phyloP scores from a whole-genome alignment of 2,113 vertebrate species.

The Willisornis vidua region DNA sequence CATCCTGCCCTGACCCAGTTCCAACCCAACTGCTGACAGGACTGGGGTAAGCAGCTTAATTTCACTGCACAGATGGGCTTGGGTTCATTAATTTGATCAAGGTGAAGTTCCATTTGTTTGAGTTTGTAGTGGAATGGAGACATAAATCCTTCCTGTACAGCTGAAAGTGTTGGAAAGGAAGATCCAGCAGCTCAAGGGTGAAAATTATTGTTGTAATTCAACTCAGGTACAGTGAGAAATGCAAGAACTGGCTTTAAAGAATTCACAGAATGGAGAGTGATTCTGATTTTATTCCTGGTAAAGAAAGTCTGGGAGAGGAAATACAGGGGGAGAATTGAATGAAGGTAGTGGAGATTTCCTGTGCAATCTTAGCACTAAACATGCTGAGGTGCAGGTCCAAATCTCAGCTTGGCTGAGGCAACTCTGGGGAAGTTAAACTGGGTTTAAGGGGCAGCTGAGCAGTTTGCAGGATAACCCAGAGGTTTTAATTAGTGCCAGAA shows the following conservation, averaged over 20 bases:
- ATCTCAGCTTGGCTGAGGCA: not conserved
- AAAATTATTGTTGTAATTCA: not conserved
- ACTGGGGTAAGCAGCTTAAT: not conserved
- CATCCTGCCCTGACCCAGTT: not conserved
- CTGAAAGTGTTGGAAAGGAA: not conserved
- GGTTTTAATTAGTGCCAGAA: not conserved
- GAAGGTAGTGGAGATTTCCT: fast-evolving
- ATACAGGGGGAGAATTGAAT: not conserved
- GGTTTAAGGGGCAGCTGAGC: not conserved
- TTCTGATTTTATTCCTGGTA: not conserved
- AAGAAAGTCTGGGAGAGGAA: not conserved
- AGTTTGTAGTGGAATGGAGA: not conserved
- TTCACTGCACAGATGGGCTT: not conserved
- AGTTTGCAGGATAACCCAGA: not conserved
- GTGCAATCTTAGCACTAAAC: not conserved
- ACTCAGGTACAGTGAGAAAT: not conserved
- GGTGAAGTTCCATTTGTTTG: not conserved
- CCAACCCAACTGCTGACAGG: not conserved
- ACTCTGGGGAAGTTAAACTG: not conserved
- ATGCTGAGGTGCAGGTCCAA: not conserved
- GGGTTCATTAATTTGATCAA: not conserved
- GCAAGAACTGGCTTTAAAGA: not conserved
- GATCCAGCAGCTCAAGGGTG: not conserved
- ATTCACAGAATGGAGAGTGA: not conserved
- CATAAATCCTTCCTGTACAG: not conserved